A percentile compares a stretch with the other conserved stretches of the same genome.
These are phyloP conservation scores for Antennarius striatus DNA, from an alignment of 2,113 vertebrate species.

Conservation along the genomic window DNA sequence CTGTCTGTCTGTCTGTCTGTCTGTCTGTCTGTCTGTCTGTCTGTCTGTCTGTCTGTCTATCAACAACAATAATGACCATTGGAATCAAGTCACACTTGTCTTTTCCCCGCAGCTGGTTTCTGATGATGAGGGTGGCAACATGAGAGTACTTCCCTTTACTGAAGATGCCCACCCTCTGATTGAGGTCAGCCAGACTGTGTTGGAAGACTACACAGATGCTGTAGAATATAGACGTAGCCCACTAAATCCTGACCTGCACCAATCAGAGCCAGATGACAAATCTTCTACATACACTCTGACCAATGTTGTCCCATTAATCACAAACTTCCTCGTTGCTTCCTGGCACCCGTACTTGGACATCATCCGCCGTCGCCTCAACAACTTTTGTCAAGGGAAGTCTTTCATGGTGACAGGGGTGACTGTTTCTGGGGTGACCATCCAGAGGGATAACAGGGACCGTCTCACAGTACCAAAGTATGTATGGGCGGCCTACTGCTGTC, in stretches of 20 bases:
- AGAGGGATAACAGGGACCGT: conserved; percentile 53
- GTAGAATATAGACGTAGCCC: conserved; percentile 72
- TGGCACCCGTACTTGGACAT: conserved; percentile 69
- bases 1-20: too few species aligned
- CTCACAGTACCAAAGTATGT: conserved; percentile 69
- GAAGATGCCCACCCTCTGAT: conserved; percentile 60
- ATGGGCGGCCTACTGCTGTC: conserved; percentile 79
- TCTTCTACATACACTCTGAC: conserved; percentile 83
- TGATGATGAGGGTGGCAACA: conserved; percentile 61
- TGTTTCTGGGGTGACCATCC: conserved; percentile 53
- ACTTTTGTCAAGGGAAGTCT: conserved; percentile 71
- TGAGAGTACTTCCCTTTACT: conserved; percentile 66
- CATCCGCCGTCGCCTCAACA: conserved; percentile 74
- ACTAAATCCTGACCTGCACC: conserved; percentile 81
- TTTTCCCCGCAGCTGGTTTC: conserved; percentile 59
- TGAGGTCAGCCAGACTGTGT: conserved; percentile 71
- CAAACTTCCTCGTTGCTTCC: conserved; percentile 61
- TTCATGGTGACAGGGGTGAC: conserved; percentile 73
- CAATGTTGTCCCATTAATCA: conserved; percentile 80
- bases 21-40: too few species aligned
- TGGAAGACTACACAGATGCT: conserved; percentile 73
- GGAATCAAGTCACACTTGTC: background rate
- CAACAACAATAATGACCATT: too few species aligned
- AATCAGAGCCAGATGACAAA: conserved; percentile 71
- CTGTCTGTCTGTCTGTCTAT: too few species aligned